phyloP scores from a whole-genome alignment of 2,797 vertebrate genomes.

The Valencia hispanica region DNA sequence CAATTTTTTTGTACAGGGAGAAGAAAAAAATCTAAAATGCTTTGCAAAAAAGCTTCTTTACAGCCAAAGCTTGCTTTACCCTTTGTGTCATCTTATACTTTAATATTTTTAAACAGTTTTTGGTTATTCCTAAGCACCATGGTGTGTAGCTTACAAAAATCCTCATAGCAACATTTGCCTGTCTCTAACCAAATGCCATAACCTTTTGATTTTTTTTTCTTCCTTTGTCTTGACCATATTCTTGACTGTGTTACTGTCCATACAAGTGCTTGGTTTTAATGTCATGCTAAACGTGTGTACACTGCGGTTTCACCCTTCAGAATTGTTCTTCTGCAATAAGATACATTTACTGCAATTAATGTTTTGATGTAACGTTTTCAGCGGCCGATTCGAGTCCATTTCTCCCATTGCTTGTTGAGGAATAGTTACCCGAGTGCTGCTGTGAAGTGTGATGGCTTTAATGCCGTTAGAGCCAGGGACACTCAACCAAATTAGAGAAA shows the following conservation, averaged over 20 bases:
- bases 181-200: conserved; percentile 3
- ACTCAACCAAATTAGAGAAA: conserved; percentile 27
- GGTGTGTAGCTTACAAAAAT: conserved; percentile 37
- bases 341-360: conserved; percentile 8
- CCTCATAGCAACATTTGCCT: conserved; percentile 29
- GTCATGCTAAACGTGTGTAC: conserved; percentile 14
- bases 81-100: conserved; percentile 15
- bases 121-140: conserved; percentile 29
- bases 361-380: conserved; percentile 9
- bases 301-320: neutral
- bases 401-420: conserved; percentile 15
- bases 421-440: conserved; percentile 15
- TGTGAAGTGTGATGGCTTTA: conserved; percentile 42
- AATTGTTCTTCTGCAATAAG: conserved; percentile 8
- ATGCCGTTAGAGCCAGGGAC: conserved; percentile 44
- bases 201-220: neutral
- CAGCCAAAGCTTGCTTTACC: conserved; percentile 8
- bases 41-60: conserved; percentile 3
- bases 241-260: neutral
- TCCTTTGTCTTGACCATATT: conserved; percentile 1
- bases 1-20: conserved; percentile 5
- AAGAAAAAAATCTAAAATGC: neutral
- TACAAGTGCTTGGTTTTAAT: conserved; percentile 4
- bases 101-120: conserved; percentile 5
- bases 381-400: neutral